phyloP scores from a whole-genome alignment of 2,888 invertebrate genomes.

The Acronicta psi region DNA sequence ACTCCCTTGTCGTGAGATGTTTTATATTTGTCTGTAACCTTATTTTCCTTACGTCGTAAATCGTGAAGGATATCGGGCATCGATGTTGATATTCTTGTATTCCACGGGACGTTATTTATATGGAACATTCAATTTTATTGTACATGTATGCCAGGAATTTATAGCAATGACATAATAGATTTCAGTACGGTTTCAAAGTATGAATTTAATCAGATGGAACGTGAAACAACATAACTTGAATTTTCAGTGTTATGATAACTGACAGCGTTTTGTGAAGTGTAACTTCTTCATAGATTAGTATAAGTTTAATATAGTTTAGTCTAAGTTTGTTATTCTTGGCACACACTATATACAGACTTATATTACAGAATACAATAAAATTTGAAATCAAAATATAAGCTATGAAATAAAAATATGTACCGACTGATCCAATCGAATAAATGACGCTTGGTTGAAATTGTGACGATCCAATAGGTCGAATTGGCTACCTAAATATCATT shows the following conservation, averaged over 20 bases:
- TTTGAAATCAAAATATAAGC: no score
- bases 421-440: neutral
- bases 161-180: constrained; percentile 17
- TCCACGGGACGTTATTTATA: constrained; percentile 26
- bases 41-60: constrained; percentile 30
- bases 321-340: constrained; percentile 5
- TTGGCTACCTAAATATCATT: constrained; percentile 4
- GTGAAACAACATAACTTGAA: constrained; percentile 11
- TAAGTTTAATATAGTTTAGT: no score
- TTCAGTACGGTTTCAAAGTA: constrained; percentile 6
- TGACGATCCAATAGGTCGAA: neutral
- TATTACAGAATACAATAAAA: no score
- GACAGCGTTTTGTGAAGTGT: neutral
- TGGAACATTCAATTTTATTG: constrained; percentile 41
- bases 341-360: no score
- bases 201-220: constrained; percentile 12
- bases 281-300: no score
- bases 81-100: constrained; percentile 38
- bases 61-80: constrained; percentile 23
- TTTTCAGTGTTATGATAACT: constrained; percentile 9
- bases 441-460: constrained; percentile 5
- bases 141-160: constrained; percentile 17
- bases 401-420: neutral
- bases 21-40: constrained; percentile 34
- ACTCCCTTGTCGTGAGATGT: constrained; percentile 40